A percentile compares a stretch with the other conserved stretches of the same genome.
These are phyloP conservation scores for Marisa cornuarietis DNA, from an alignment of 1,140 invertebrate genomes.

Conservation along the genomic window DNA sequence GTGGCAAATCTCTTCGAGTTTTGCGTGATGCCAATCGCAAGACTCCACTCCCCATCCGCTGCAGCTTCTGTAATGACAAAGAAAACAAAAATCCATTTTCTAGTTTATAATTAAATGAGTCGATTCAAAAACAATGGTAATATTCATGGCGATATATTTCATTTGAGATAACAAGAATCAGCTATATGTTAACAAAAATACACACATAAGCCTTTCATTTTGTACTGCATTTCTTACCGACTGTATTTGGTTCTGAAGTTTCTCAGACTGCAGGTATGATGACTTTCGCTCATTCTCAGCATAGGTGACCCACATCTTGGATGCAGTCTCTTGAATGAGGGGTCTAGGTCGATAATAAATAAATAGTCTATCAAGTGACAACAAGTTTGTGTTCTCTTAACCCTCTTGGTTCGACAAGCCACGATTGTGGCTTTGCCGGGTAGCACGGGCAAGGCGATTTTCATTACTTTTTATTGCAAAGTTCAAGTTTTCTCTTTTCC, in stretches of 20 bases:
- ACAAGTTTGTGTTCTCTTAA: too few species aligned
- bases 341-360: constrained; percentile 40
- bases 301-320: constrained; percentile 89
- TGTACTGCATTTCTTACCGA: constrained; percentile 69
- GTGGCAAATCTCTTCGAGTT: constrained; percentile 75
- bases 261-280: constrained; percentile 79
- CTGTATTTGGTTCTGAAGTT: constrained; percentile 93
- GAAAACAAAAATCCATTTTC: not conserved
- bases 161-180: not conserved
- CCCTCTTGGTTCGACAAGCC: too few species aligned
- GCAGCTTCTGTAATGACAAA: constrained; percentile 76
- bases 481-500: too few species aligned
- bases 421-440: too few species aligned
- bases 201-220: too few species aligned
- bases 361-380: too few species aligned
- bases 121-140: not conserved
- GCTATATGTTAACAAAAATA: not conserved
- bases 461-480: too few species aligned
- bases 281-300: constrained; percentile 89
- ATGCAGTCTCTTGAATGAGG: constrained; percentile 85
- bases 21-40: constrained; percentile 83
- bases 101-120: not conserved
- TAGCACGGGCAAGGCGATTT: too few species aligned
- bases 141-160: not conserved
- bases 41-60: constrained; percentile 91